phyloP scores from a whole-genome alignment of 2,113 vertebrate species.

The Oreotragus oreotragus region DNA sequence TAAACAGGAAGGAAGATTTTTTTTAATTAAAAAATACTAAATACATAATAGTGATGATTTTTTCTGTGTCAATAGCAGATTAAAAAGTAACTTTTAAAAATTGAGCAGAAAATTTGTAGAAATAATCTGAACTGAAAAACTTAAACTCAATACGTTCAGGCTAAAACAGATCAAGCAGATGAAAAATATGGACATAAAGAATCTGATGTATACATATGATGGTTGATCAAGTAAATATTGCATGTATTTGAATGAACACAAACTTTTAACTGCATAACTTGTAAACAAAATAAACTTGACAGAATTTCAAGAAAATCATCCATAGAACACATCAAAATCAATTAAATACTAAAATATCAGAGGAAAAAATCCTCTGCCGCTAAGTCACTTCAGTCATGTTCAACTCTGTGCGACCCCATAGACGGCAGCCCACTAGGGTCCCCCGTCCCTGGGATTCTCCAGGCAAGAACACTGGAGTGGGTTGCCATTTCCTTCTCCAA shows the following conservation, averaged over 20 bases:
- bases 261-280: not conserved
- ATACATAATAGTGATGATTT: not conserved
- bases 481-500: too few species aligned
- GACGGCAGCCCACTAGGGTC: too few species aligned
- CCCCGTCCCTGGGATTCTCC: too few species aligned
- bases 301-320: not conserved
- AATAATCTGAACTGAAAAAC: not conserved
- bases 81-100: not conserved
- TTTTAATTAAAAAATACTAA: not conserved
- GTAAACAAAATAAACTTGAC: not conserved
- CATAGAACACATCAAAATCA: not conserved
- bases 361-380: not conserved
- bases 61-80: not conserved
- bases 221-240: not conserved
- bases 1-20: not conserved
- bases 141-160: not conserved
- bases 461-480: too few species aligned
- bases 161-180: not conserved
- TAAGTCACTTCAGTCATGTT: too few species aligned
- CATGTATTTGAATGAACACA: not conserved
- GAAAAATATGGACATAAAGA: not conserved
- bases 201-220: not conserved
- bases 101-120: not conserved
- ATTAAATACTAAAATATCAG: not conserved
- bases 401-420: too few species aligned